Evolutionary conservation across 2,113 vertebrate genomes (phyloP), one percentile per base, ranked within the genome.

Genomic region (Scopus umbretta): DNA sequence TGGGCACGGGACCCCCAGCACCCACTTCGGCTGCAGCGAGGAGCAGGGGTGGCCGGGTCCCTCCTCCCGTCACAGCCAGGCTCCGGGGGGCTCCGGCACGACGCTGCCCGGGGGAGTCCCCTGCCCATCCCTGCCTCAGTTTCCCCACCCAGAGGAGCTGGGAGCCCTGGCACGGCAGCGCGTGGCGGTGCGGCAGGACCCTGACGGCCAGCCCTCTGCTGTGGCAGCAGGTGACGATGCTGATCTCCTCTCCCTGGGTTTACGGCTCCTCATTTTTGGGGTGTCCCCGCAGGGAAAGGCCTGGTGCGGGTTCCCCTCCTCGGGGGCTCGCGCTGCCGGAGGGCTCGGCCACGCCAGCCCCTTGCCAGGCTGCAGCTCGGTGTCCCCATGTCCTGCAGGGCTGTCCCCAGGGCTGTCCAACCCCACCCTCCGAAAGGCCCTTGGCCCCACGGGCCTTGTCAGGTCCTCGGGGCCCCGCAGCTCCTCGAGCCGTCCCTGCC

Each of bases 131-230:
- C 75, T 94, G 81, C 81, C 75, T 81, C 82, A 49, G 82, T 91
- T 90, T 81, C 76, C 70, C 70, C 70, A 38, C 49, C 43, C 43
- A 2, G 34, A 13, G 23, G 59, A 10, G 25, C 7, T n/a, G 29
- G 0, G n/a, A 6, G 19, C 52, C 26, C 36, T 3, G 4, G 4
- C 19, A 29, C 0, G 16, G 72, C 32, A 16, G 62, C 7, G 2
- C 18, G 14, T 5, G 42, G 62, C 3, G 11, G 15, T 2, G 56
- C 6, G 38, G 36, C 61, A 19, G 26, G 16, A 47, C 17, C 49
- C 38, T 3, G 1, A 7, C 26, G 7, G 84, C 62, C 83, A n/a
- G n/a, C 36, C 53, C 55, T 2, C 2, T 4, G 65, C 1, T 3
- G 74, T 62, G 88, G 66, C 81, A 50, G 58, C 43, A 29, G 75